phyloP scores from a whole-genome alignment of 2,113 vertebrate genomes.

The Cygnus buccinator region DNA sequence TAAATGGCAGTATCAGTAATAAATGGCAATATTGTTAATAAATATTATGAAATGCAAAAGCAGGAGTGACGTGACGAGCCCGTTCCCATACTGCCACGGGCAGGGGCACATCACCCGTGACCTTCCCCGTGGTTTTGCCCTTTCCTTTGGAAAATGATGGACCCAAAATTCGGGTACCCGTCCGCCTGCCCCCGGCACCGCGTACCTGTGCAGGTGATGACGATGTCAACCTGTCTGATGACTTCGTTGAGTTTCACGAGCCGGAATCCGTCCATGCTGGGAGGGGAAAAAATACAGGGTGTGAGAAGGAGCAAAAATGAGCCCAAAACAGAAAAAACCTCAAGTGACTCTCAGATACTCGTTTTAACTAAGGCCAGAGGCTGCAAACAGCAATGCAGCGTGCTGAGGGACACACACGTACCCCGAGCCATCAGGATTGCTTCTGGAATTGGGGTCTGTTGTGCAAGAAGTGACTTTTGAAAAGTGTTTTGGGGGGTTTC shows the following conservation, averaged over 20 bases:
- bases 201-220: slow-evolving; percentile 97
- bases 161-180: accelerated
- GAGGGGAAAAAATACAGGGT: not conserved
- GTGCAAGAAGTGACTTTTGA: not conserved
- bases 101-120: not conserved
- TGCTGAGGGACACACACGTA: accelerated
- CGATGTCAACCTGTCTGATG: slow-evolving; percentile 96
- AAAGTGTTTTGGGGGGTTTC: not conserved
- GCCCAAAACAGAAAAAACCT: not conserved
- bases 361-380: accelerated
- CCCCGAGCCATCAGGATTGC: too few species aligned
- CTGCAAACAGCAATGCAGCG: not conserved
- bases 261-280: slow-evolving; percentile 98
- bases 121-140: too few species aligned
- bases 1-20: too few species aligned
- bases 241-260: slow-evolving; percentile 97
- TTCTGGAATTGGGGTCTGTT: not conserved
- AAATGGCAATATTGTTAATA: too few species aligned
- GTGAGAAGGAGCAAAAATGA: not conserved
- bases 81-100: not conserved
- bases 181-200: not conserved
- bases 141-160: not conserved
- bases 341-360: accelerated
- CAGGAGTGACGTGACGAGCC: not conserved
- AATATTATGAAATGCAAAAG: too few species aligned